Percentiles rank a stretch among this genome's conserved stretches.
Evolutionary conservation across 2,113 vertebrate genomes (phyloP).

Genomic region (Shinisaurus crocodilurus): DNA sequence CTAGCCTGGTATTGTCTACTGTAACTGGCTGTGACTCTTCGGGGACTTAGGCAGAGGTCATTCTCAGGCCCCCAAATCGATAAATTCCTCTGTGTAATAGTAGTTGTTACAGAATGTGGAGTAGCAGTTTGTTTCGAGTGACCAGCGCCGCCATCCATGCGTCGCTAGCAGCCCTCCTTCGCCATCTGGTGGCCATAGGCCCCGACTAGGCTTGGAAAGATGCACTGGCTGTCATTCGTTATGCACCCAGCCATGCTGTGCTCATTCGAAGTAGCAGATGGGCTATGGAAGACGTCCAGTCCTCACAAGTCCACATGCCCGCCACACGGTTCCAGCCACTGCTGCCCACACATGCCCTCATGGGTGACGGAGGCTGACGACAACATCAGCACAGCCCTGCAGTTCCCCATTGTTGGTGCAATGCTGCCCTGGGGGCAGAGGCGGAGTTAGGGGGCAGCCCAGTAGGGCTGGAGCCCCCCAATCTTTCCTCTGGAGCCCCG

Average conservation of each 20-base stretch:
- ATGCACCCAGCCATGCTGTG: not conserved
- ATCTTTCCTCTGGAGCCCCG: too few relatives aligned
- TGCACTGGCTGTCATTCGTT: not conserved
- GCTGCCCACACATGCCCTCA: not conserved
- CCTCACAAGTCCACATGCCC: not conserved
- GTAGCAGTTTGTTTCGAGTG: not conserved
- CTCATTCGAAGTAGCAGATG: not conserved
- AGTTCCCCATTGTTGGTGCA: not conserved
- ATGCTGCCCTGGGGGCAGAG: not conserved
- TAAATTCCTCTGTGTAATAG: too few relatives aligned
- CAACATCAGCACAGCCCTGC: not conserved
- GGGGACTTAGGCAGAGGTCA: not conserved
- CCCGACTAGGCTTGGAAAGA: not conserved
- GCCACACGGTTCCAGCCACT: not conserved
- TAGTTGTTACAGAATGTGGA: not conserved
- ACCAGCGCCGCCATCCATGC: not conserved
- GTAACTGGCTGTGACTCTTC: not conserved
- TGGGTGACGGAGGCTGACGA: not conserved
- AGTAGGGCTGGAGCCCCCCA: too few relatives aligned
- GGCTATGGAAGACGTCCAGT: not conserved
- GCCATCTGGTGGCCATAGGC: conserved; percentile 11
- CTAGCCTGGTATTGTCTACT: not conserved
- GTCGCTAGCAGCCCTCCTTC: not conserved
- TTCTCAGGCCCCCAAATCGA: not conserved
- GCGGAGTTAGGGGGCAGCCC: too few relatives aligned